Evolutionary conservation across 2,888 invertebrate genomes (phyloP), one percentile per base, ranked within the genome.

Genomic region (Unio pictorum): DNA sequence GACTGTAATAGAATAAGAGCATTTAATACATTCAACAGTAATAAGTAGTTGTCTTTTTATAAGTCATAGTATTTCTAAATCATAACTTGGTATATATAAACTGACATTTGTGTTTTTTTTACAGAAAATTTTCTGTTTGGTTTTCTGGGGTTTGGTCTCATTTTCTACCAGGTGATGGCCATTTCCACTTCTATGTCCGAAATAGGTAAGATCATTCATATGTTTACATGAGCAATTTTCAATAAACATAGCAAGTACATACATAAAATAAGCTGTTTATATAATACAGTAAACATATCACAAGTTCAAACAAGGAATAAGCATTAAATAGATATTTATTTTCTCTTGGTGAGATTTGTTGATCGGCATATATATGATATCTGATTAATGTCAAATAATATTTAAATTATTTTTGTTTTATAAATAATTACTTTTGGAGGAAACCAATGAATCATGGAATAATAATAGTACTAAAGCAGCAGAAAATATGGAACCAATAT

Each of bases 71-170:
- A 15, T 45, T 45, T 45, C 45, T 45, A 11, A 45, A 15, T 45
- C 45, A 45, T 45, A 15, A 45, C 45, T 45, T 45, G 11, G 45
- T 2, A 45, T 11, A 45, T 11, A 1, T 45, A 15, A 45, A 45
- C 15, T 15, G 45, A 45, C 15, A 34, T 20, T n/a, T 56, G 55
- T 55, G 23, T n/a, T 72, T 74, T 59, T 62, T 73, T 80, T 84
- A 62, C 81, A 76, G 93, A 93, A 83, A 92, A 93, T 89, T 93
- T 93, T 81, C 78, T 93, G 7, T 89, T 93, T 66, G 93, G 93
- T n/a, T 92, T 92, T 76, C 85, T 93, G 64, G 91, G 91, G 75
- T 93, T 93, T 30, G 91, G 92, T 34, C 83, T 93, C 18, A 81
- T 93, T 28, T 92, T 92, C 17, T 93, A 92, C 81, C 91, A 93